Evolutionary conservation across 2,797 vertebrate species (phyloP).

Genomic region (Luscinia megarhynchos): DNA sequence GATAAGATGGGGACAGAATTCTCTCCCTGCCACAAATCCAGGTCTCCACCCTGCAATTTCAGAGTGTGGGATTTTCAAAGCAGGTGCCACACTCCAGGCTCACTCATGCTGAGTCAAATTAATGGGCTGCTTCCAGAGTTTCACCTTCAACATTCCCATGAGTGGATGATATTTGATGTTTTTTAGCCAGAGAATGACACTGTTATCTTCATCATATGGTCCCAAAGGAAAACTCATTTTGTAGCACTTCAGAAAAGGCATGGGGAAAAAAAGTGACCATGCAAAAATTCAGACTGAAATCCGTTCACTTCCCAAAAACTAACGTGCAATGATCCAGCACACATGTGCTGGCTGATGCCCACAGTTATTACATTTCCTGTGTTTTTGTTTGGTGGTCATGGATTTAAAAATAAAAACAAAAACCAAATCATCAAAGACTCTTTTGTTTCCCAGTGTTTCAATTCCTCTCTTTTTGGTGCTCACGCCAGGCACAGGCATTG

Average conservation of each 20-base stretch:
- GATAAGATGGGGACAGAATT: neutral
- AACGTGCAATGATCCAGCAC: neutral
- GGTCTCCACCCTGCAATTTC: neutral
- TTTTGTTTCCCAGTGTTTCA: neutral
- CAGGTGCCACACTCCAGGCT: neutral
- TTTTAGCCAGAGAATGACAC: neutral
- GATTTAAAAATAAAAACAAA: neutral
- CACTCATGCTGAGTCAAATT: neutral
- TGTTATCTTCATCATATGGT: neutral
- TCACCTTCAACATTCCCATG: neutral
- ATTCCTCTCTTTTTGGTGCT: neutral
- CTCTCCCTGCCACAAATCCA: neutral
- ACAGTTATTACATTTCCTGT: neutral
- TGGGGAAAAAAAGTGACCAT: accelerated
- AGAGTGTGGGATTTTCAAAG: neutral
- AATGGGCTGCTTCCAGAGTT: neutral
- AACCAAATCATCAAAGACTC: neutral
- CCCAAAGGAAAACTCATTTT: neutral
- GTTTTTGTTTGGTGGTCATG: neutral
- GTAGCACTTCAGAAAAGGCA: neutral
- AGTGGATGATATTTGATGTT: neutral
- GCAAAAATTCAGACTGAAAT: neutral
- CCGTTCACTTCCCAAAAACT: neutral
- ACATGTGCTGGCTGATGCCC: neutral
- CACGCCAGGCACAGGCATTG: slow-evolving; percentile 81